Percentiles rank a stretch among this genome's conserved stretches.
These are phyloP conservation scores for Otis tarda DNA, from an alignment of 2,113 vertebrate genomes.

Conservation along the genomic window DNA sequence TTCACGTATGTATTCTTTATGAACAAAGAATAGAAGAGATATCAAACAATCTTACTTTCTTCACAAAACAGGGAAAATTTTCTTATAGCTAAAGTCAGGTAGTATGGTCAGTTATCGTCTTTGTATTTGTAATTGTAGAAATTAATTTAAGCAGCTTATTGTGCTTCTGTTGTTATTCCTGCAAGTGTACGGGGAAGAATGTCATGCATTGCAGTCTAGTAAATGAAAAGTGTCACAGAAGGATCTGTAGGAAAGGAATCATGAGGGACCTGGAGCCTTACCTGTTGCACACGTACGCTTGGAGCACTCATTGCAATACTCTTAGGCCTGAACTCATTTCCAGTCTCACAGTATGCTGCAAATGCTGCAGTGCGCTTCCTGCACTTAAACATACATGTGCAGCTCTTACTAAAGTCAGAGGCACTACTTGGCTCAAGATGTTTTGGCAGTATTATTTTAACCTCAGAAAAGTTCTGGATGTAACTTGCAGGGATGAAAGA, in stretches of 20 bases:
- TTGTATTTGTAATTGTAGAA: background rate
- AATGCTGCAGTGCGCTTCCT: background rate
- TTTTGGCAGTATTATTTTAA: background rate
- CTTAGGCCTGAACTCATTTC: background rate
- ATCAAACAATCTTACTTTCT: background rate
- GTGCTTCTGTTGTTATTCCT: background rate
- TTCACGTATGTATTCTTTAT: background rate
- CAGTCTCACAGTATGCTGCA: background rate
- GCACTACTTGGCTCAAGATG: background rate
- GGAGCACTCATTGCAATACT: fast-evolving
- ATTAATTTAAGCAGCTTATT: background rate
- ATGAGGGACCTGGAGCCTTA: background rate
- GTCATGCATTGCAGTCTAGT: background rate
- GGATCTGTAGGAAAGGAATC: background rate
- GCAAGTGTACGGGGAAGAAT: background rate
- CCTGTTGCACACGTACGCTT: background rate
- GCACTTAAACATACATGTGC: background rate
- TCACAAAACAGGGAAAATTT: background rate
- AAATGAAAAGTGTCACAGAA: background rate
- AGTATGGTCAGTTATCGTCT: background rate
- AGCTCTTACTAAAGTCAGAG: background rate
- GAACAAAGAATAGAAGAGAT: background rate
- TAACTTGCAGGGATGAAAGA: background rate
- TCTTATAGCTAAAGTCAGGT: background rate
- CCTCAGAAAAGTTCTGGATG: background rate